A percentile compares a stretch with the other conserved stretches of the same genome.
phyloP scores from a whole-genome alignment of 2,888 invertebrate genomes.

The Fragum whitleyi region DNA sequence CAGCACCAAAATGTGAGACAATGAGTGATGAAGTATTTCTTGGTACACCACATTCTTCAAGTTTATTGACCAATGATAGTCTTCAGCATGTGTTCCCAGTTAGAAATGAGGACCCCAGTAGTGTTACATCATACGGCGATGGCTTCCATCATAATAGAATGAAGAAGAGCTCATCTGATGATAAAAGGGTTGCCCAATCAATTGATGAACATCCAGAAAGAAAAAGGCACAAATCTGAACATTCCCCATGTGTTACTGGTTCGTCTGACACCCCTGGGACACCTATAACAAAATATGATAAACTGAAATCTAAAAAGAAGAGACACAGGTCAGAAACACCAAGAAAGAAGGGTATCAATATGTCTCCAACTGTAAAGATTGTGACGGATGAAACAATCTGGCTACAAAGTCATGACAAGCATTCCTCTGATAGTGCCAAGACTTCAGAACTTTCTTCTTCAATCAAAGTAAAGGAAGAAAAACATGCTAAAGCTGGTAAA shows the following conservation, averaged over 20 bases:
- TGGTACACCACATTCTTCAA: neutral
- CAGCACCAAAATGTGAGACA: neutral
- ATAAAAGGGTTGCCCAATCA: neutral
- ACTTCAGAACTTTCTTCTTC: neutral
- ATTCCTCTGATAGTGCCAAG: neutral
- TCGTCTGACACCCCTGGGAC: neutral
- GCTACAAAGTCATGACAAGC: neutral
- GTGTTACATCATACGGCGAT: neutral
- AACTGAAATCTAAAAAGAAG: neutral
- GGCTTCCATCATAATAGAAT: neutral
- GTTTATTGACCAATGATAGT: neutral
- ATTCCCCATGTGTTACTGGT: neutral
- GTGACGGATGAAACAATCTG: neutral
- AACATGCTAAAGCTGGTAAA: neutral
- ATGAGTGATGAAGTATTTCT: too few species aligned
- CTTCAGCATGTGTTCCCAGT: neutral
- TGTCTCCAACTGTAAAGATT: neutral
- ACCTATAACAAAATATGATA: neutral
- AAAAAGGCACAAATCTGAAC: slow-evolving; percentile 44
- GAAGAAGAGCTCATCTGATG: slow-evolving; percentile 7
- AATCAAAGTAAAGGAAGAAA: neutral
- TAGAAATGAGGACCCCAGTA: neutral
- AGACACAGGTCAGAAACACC: slow-evolving; percentile 14
- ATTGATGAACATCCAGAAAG: slow-evolving; percentile 20
- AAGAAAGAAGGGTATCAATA: neutral